Base-by-base conservation (phyloP, 2,888 invertebrate species). In the Agrenia bidenticulata region DNA sequence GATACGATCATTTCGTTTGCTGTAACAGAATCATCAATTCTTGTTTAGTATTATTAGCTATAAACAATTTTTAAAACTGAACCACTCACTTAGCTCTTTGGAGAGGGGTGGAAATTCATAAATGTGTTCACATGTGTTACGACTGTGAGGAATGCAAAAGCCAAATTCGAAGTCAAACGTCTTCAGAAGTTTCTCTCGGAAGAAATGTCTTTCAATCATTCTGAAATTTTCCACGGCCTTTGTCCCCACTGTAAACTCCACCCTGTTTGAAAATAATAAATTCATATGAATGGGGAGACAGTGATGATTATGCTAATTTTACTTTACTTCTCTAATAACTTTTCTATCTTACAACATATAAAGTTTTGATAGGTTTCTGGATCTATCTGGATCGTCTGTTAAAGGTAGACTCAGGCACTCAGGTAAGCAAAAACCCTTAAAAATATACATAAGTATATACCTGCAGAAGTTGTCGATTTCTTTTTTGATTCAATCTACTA, bases 161-260 rank as follows among this genome's bases (percentile, higher is more conserved):
- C 98, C 98, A 85, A 99, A 99, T 81, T 98, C 96, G 84, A 99
- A 99, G 81, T 99, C 98, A 83, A 99, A 98, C 11, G 94, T 95
- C 82, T 99, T 98, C 62, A 98, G 84, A 70, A 96, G 82, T 65
- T 88, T 89, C 77, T 98, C 94, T 66, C 92, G 84, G 82, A 96
- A 98, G 83, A 92, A 98, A 81, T 98, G 97, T 54, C 94, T 87
- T 81, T 98, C 97, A 77, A 98, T 95, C 98, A 98, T 99, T 62
- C 98, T 86, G 82, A 99, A 98, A 80, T 94, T 92, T 79, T 90
- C 92, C 1, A 98, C 93, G 27, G 96, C 90, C 77, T 89, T 87
- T 70, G 88, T 86, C 23, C 98, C 98, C 24, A 98, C 95, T 11
- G 94, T 91, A 80, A 98, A 98, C 81, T 98, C 98, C 69, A 99